These are phyloP conservation scores for Cancer borealis DNA, from an alignment of 2,888 invertebrate species.

Conservation along the genomic window DNA sequence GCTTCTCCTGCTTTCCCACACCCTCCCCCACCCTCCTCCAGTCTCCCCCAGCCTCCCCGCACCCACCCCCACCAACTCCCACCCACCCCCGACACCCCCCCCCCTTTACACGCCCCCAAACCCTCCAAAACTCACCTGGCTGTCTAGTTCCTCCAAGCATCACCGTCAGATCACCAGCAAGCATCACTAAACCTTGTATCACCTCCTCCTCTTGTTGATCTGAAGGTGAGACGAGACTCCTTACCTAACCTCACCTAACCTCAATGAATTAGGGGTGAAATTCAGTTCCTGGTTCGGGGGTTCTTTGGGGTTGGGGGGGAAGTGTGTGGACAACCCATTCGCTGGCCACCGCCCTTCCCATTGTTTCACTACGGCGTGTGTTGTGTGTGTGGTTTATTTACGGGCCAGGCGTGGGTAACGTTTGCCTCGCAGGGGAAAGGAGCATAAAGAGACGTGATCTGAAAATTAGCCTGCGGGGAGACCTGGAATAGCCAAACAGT, in stretches of 20 bases:
- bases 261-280: neutral
- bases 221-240: neutral
- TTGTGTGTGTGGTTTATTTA: constrained; percentile 28
- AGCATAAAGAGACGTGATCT: neutral
- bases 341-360: neutral
- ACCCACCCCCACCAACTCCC: neutral
- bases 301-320: neutral
- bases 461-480: constrained; percentile 4
- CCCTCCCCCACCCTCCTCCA: constrained; percentile 1
- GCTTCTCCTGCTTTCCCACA: constrained; percentile 21
- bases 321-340: constrained; percentile 15
- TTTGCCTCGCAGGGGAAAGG: constrained; percentile 3
- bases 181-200: neutral
- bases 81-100: neutral
- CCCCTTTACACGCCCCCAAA: neutral
- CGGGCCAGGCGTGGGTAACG: neutral
- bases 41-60: neutral
- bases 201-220: neutral
- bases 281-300: neutral
- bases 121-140: neutral
- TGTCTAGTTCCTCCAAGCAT: neutral
- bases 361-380: neutral
- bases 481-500: neutral
- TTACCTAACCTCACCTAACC: neutral
- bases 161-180: constrained; percentile 6